Base-by-base conservation (phyloP, 2,113 vertebrate species). In the Leptobrachium leishanense region DNA sequence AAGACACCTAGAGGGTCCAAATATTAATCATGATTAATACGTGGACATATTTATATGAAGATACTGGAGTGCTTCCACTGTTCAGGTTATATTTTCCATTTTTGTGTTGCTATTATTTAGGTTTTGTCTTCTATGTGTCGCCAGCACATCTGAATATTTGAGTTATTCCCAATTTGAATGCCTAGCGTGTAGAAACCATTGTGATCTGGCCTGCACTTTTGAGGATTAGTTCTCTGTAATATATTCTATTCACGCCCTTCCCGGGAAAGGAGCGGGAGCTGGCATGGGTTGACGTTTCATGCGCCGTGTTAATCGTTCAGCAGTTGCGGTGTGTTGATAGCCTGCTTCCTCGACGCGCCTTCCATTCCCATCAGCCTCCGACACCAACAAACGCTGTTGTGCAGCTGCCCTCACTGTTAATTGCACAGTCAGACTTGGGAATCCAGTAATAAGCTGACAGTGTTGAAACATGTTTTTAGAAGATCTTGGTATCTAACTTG, bases 371-470 rank as follows among this genome's bases (percentile, higher is more conserved):
- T 67, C 50, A 66, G 20, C 69, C 63, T 79, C 62, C 62, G 40
- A 72, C 55, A 63, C 41, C 9, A 44, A 57, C 44, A 50, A 44
- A 57, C 63, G 55, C 62, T 79, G 77, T 63, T 69, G 50, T 79
- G 77, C 59, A 73, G 62, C 77, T 79, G 77, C 77, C 77, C 77
- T 79, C 63, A 39, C 69, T 70, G 63, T 55, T 79, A 79, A 79
- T 73, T 73, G 77, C 76, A 72, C 62, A 65, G 68, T 43, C 46
- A 54, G 76, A 72, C 46, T 72, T 65, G 44, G 76, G 69, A 66
- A 65, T 79, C 68, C 39, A 64, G 76, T 43, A 65, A 66, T 42
- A 8, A 44, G 57, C 76, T 65, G 69, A 66, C 76, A 65, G 39
- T 41, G 68, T 62, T 44, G 68, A 53, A 79, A 72, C 68, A 78